Percentiles rank a stretch among this genome's conserved stretches.
phyloP scores from a whole-genome alignment of 2,113 vertebrate genomes.

The Zapornia atra region DNA sequence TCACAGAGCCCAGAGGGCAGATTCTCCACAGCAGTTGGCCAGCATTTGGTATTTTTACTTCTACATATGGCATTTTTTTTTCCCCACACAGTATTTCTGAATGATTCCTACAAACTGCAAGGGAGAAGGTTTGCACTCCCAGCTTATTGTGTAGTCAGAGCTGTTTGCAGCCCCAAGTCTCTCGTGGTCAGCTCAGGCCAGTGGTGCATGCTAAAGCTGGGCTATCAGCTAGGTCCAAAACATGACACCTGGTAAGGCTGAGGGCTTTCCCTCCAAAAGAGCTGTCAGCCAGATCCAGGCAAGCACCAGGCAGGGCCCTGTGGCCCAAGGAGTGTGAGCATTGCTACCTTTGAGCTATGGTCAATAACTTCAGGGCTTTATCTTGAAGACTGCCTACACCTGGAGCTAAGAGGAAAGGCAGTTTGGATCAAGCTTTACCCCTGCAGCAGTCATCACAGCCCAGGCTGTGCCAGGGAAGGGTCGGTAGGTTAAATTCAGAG shows the following conservation, averaged over 20 bases:
- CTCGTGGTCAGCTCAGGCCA: not conserved
- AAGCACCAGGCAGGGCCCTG: not conserved
- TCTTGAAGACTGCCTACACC: not conserved
- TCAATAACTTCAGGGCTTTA: not conserved
- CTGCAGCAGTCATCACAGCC: not conserved
- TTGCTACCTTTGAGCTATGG: not conserved
- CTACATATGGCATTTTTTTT: not conserved
- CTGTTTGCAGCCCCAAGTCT: not conserved
- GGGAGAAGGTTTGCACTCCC: not conserved
- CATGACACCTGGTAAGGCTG: not conserved
- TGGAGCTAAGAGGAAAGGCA: not conserved
- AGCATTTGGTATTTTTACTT: not conserved
- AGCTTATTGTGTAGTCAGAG: not conserved
- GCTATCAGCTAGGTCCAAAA: not conserved
- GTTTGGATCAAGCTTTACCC: not conserved
- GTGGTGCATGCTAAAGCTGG: not conserved
- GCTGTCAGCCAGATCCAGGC: not conserved
- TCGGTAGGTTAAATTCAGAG: not conserved
- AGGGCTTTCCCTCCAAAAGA: not conserved
- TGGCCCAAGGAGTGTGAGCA: not conserved
- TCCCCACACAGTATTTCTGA: not conserved
- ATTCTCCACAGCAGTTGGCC: not conserved
- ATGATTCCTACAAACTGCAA: not conserved
- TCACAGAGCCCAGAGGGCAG: constrained; percentile 3
- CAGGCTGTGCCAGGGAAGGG: not conserved